Conservation (phyloP, 2,888 invertebrate species). For the Carabus problematicus region DNA sequence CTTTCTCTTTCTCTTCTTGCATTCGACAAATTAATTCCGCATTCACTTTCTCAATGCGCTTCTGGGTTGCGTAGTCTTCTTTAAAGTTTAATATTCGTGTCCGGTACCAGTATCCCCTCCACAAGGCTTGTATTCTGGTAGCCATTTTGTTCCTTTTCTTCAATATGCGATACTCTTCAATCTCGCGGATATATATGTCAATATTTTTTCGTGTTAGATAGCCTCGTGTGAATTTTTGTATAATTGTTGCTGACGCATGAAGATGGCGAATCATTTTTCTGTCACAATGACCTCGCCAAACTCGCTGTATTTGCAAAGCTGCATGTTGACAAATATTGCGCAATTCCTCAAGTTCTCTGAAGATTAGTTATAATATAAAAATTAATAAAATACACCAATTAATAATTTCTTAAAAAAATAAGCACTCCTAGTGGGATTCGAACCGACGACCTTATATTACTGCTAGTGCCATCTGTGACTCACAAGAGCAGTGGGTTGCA, state of each 20-base stretch:
- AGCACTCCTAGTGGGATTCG: neutral
- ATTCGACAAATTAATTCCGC: constrained; percentile 43
- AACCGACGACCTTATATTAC: neutral
- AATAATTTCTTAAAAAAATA: neutral
- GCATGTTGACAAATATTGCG: constrained; percentile 47
- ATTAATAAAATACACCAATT: too few relatives aligned
- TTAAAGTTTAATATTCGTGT: neutral
- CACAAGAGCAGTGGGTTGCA: neutral
- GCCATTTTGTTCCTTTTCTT: constrained; percentile 51
- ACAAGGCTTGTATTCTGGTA: constrained; percentile 54
- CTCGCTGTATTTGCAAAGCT: constrained; percentile 54
- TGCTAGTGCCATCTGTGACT: constrained; percentile 17
- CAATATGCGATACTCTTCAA: constrained; percentile 28
- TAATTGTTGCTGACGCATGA: constrained; percentile 50
- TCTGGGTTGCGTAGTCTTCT: neutral
- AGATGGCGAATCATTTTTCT: constrained; percentile 49
- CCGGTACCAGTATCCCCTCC: constrained; percentile 52
- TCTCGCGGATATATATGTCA: constrained; percentile 45
- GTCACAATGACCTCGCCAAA: constrained; percentile 51
- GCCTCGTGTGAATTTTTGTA: constrained; percentile 54
- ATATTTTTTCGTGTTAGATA: constrained; percentile 51
- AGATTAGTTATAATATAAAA: too few relatives aligned
- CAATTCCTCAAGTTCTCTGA: constrained; percentile 39
- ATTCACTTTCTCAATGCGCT: neutral
- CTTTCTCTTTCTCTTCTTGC: constrained; percentile 44